Evolutionary conservation across 2,113 vertebrate genomes (phyloP), one percentile per base, ranked within the genome.

Genomic region (Columbina picui): DNA sequence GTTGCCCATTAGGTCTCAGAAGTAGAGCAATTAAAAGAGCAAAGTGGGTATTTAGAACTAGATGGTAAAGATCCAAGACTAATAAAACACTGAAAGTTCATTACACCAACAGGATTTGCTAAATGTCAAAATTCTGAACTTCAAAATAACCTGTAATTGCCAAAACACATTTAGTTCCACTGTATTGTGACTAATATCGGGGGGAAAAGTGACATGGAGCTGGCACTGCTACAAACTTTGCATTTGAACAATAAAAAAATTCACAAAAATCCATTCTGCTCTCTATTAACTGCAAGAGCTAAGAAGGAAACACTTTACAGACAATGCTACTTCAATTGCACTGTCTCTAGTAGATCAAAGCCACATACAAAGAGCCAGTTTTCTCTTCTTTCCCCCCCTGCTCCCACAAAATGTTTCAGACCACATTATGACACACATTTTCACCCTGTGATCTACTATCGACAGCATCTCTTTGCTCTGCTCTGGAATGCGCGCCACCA

Each of bases 191-290:
- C 18, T 43, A 39, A 57, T 5, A 63, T 4, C 26, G 29, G 10
- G 25, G 49, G 4, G 20, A 41, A 47, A 76, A 71, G 36, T 2
- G 0, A 14, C 39, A 60, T 0, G 0, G 4, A 68, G 22, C 8
- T 36, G 53, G 30, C 22, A 34, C 22, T 19, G 27, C 91, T 64
- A 61, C 22, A 52, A 56, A 43, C n/a, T 52, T 27, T 1, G 49
- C 9, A 49, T 56, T 81, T 87, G 32, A 81, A 12, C 0, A 4
- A 22, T 3, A 43, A 0, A 50, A 30, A 63, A 93, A 60, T 10
- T 17, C 1, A 3, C 10, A 53, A 49, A 79, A 89, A 65, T 32
- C n/a, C 22, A 39, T 59, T 55, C 27, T 36, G 61, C 10, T 17
- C 9, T 26, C 43, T 43, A 43, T 23, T 16, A 47, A 36, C 39